Evolutionary conservation across 2,888 invertebrate species (phyloP).

Genomic region (Cryptocephalus primarius): DNA sequence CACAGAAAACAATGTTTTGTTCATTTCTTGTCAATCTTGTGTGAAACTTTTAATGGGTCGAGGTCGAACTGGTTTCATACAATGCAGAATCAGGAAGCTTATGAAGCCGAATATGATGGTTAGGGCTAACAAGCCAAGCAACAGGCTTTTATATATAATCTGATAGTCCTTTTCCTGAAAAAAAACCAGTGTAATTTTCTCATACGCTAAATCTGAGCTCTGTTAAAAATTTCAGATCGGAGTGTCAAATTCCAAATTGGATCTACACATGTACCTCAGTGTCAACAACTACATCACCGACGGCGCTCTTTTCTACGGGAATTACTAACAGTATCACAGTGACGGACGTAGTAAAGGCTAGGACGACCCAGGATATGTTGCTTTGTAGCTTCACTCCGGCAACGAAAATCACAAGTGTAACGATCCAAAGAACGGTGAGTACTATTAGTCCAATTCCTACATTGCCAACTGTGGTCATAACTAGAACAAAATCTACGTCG

Average conservation of each 20-base stretch:
- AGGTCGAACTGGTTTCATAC: conserved; percentile 39
- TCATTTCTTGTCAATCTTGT: conserved; percentile 5
- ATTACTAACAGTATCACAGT: conserved; percentile 49
- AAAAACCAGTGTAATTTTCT: neutral
- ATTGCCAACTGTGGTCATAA: conserved; percentile 27
- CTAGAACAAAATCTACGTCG: conserved; percentile 9
- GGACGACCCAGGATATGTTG: conserved; percentile 49
- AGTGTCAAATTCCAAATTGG: no score
- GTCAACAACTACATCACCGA: no score
- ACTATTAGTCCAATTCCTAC: conserved; percentile 59
- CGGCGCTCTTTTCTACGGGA: conserved; percentile 36
- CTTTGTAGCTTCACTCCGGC: conserved; percentile 54
- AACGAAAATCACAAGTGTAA: conserved; percentile 51
- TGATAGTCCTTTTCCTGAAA: conserved; percentile 43
- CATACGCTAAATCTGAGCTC: no score
- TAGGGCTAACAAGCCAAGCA: conserved; percentile 36
- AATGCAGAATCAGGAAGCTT: conserved; percentile 39
- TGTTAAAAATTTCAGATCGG: no score
- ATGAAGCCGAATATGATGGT: conserved; percentile 38
- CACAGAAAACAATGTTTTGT: conserved; percentile 4
- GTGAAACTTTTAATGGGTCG: conserved; percentile 35
- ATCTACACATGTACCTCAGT: no score
- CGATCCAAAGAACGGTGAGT: conserved; percentile 52
- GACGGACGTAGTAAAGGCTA: conserved; percentile 43
- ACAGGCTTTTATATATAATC: conserved; percentile 41